Evolutionary conservation across 2,888 invertebrate genomes (phyloP).

Genomic region (Eurois occulta): DNA sequence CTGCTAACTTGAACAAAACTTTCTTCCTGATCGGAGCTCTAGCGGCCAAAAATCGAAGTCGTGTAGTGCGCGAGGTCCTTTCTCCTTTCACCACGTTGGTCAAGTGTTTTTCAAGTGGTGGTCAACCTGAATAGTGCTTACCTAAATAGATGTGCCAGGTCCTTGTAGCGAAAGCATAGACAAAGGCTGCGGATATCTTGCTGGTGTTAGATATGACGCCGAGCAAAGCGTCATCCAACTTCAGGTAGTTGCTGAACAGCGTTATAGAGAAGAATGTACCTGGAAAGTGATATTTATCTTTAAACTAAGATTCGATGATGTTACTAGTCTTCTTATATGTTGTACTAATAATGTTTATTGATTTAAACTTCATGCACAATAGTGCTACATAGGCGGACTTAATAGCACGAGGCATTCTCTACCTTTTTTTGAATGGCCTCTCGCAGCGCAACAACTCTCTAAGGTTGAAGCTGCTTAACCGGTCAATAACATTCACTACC

Average conservation of each 20-base stretch:
- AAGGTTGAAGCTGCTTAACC: too few species aligned
- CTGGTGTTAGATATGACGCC: constrained; percentile 96
- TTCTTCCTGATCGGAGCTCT: not conserved
- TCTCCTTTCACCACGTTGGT: not conserved
- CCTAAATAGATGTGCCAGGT: constrained; percentile 95
- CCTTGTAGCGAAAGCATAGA: constrained; percentile 95
- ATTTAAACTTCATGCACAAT: too few species aligned
- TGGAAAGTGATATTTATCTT: constrained; percentile 77
- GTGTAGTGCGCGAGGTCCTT: not conserved
- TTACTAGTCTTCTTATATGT: not conserved
- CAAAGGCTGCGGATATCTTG: constrained; percentile 95
- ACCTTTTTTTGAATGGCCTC: too few species aligned
- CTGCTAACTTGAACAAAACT: not conserved
- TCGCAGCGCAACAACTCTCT: too few species aligned
- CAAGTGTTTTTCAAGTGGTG: too few species aligned
- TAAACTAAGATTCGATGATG: not conserved
- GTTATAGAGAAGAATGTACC: constrained; percentile 95
- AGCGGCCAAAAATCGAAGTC: not conserved
- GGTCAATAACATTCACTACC: too few species aligned
- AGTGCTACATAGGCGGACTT: too few species aligned
- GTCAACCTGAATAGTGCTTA: constrained; percentile 73
- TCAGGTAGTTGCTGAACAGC: constrained; percentile 94
- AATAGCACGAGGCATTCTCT: too few species aligned
- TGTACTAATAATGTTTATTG: not conserved
- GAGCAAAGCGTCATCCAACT: constrained; percentile 95